These are phyloP conservation scores for Rhabdomys pumilio DNA, from an alignment of 2,797 vertebrate species.

Conservation along the genomic window DNA sequence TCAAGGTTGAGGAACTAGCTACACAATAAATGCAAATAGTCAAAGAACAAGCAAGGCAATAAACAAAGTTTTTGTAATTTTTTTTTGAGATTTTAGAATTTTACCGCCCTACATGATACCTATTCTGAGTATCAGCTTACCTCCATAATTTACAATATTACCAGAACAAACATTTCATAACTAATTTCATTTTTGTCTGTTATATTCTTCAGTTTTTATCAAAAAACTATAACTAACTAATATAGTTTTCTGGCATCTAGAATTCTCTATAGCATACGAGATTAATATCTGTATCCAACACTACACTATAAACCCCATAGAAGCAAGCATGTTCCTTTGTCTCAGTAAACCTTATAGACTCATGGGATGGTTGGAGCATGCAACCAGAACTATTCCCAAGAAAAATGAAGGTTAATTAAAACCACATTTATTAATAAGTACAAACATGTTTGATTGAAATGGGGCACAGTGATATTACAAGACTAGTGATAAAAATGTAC, in stretches of 20 bases:
- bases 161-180: neutral
- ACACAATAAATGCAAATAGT: too few species aligned
- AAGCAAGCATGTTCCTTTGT: neutral
- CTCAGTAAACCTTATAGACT: neutral
- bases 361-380: neutral
- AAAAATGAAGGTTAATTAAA: neutral
- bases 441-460: conserved; percentile 42
- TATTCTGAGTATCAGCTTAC: conserved; percentile 5
- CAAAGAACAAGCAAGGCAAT: too few species aligned
- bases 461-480: neutral
- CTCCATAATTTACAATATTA: neutral
- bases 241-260: neutral
- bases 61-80: neutral
- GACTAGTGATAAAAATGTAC: neutral
- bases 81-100: neutral
- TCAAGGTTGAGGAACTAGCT: too few species aligned
- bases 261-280: neutral
- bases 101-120: neutral
- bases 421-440: conserved; percentile 13
- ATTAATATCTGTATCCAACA: neutral
- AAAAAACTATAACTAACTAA: neutral
- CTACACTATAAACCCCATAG: neutral
- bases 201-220: neutral
- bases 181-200: neutral
- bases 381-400: neutral